Base-by-base conservation (phyloP, 2,888 invertebrate genomes). In the Punctoribates punctum region DNA sequence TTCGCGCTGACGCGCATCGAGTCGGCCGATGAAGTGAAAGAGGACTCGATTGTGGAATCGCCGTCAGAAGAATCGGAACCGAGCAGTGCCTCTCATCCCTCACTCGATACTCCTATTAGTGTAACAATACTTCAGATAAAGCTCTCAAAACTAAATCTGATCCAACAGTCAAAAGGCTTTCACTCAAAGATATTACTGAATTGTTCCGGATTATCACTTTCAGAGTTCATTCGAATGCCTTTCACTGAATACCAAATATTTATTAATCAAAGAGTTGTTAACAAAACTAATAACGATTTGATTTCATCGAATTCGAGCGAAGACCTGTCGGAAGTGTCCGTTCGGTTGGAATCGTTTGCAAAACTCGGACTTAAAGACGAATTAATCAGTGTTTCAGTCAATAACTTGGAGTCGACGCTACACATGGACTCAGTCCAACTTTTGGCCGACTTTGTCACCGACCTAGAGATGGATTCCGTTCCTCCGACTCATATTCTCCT, bases 101-200 rank as follows among this genome's bases (percentile, higher is more conserved):
- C n/a, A 67, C n/a, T 15, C 5, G 27, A 29, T 17, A 65, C 15
- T 11, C 29, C 67, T 2, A 20, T 67, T 29, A 67, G 34, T 34
- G 25, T 70, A 20, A 65, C 62, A n/a, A 23, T 25, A 38, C 11
- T 75, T n/a, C 62, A 75, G 9, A 27, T 75, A 29, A 62, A 38
- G 2, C 5, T 75, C 11, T 25, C 27, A 46, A 46, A 75, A 34
- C 23, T 75, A 27, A 75, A 65, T 48, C 65, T 75, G 9, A 23
- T 75, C 9, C 75, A 75, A 23, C 75, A 75, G 38, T 75, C 75
- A 2, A 75, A 75, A 51, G 75, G 75, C n/a, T 75, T 65, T 70
- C 65, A 65, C 17, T 75, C 75, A n/a, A 60, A 75, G 46, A 38
- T 75, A 5, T 62, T 17, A 25, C 15, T 75, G 27, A 11, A 42